Percentiles rank a stretch among this genome's conserved stretches.
Evolutionary conservation across 2,113 vertebrate genomes (phyloP).

Genomic region (Neotoma lepida): DNA sequence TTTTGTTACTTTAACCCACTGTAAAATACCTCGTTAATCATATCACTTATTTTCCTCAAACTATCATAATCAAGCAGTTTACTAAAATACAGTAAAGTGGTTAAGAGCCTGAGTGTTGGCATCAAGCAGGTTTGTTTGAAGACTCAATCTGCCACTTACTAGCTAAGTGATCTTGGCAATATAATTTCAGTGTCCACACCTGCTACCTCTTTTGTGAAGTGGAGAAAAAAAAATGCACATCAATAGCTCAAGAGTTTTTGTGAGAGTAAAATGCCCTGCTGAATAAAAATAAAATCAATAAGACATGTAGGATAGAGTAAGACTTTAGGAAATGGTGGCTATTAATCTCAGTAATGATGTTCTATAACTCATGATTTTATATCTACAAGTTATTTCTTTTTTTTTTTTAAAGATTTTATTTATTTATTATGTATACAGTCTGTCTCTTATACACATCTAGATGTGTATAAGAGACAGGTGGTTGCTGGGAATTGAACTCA

Average conservation of each 20-base stretch:
- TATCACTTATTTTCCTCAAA: slow-evolving; percentile 23
- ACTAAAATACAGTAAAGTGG: slow-evolving; percentile 6
- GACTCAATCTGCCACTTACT: not conserved
- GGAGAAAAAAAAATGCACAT: not conserved
- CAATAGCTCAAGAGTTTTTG: not conserved
- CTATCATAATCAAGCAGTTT: not conserved
- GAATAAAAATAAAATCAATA: not conserved
- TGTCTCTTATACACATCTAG: too few species aligned
- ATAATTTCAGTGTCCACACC: slow-evolving; percentile 19
- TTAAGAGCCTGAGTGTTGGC: not conserved
- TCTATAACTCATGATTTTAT: not conserved
- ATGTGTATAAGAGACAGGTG: too few species aligned
- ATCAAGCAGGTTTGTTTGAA: not conserved
- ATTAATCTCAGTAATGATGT: not conserved
- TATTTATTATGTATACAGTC: too few species aligned
- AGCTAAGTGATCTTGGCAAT: slow-evolving; percentile 39
- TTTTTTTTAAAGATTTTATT: too few species aligned
- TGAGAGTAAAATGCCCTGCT: not conserved
- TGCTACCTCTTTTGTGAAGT: slow-evolving; percentile 19
- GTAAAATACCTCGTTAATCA: not conserved
- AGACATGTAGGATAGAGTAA: not conserved
- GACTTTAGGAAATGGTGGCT: not conserved
- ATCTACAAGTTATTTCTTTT: slow-evolving; percentile 19
- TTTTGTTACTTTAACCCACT: not conserved
- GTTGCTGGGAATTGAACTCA: too few species aligned